phyloP scores from a whole-genome alignment of 2,113 vertebrate species.

The Acrocephalus kingi region DNA sequence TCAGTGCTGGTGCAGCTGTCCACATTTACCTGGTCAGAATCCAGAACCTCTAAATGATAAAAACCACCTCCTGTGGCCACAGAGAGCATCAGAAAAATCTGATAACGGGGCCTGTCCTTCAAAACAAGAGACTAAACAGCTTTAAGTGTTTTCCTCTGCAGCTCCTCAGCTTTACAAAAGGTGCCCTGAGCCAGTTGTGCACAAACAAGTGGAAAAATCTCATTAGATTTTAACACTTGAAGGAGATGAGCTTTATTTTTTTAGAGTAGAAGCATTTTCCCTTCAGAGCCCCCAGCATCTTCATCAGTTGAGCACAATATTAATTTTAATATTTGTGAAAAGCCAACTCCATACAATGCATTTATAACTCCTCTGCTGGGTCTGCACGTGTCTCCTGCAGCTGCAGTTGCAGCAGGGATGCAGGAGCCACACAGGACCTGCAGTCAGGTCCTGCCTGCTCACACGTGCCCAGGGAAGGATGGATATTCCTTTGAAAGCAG shows the following conservation, averaged over 20 bases:
- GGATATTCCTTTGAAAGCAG: not conserved
- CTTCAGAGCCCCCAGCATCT: not conserved
- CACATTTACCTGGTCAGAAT: not conserved
- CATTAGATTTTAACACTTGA: conserved; percentile 54
- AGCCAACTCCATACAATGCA: no score
- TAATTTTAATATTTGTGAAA: no score
- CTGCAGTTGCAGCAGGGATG: not conserved
- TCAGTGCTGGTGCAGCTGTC: not conserved
- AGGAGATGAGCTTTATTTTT: not conserved
- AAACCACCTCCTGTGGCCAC: accelerated
- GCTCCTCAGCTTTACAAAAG: not conserved
- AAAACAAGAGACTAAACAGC: not conserved
- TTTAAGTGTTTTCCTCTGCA: not conserved
- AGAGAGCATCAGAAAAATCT: not conserved
- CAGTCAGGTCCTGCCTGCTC: not conserved
- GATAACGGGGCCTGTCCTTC: not conserved
- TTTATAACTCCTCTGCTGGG: no score
- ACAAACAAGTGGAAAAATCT: conserved; percentile 41
- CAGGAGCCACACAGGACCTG: not conserved
- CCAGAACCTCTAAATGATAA: not conserved
- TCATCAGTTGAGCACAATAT: conserved; percentile 13
- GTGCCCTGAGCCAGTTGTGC: not conserved
- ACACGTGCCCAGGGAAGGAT: not conserved
- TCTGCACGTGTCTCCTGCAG: not conserved
- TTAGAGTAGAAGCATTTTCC: not conserved